Conservation (phyloP, 2,888 invertebrate genomes). For the Pseudococcus longispinus region DNA sequence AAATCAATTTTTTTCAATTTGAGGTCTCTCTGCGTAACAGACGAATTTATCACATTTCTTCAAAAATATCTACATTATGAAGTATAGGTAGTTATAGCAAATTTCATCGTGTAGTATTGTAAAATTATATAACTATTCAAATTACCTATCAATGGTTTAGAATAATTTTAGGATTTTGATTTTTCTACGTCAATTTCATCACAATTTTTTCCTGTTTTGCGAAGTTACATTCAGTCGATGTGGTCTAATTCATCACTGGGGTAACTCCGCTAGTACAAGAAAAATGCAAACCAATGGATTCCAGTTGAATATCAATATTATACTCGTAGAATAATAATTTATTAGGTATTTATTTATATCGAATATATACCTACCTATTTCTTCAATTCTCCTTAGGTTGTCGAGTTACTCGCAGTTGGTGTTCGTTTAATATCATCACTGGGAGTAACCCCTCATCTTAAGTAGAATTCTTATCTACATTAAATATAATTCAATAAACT, state of each 20-base stretch:
- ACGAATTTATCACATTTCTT: neutral
- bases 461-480: neutral
- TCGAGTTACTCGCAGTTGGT: constrained; percentile 23
- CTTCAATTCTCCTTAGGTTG: neutral
- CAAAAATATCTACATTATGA: too few relatives aligned
- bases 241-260: constrained; percentile 9
- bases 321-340: too few relatives aligned
- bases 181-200: neutral
- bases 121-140: neutral
- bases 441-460: neutral
- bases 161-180: neutral
- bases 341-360: neutral
- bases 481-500: neutral
- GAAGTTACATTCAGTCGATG: neutral
- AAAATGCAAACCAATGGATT: neutral
- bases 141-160: neutral
- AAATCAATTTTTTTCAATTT: neutral
- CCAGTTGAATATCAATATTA: neutral
- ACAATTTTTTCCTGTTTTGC: neutral
- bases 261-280: constrained; percentile 20
- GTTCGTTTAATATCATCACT: neutral
- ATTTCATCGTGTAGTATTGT: neutral
- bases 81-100: neutral
- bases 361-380: too few relatives aligned
- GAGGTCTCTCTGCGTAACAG: neutral